phyloP scores from a whole-genome alignment of 2,888 invertebrate species.

The Geophilus truncorum region DNA sequence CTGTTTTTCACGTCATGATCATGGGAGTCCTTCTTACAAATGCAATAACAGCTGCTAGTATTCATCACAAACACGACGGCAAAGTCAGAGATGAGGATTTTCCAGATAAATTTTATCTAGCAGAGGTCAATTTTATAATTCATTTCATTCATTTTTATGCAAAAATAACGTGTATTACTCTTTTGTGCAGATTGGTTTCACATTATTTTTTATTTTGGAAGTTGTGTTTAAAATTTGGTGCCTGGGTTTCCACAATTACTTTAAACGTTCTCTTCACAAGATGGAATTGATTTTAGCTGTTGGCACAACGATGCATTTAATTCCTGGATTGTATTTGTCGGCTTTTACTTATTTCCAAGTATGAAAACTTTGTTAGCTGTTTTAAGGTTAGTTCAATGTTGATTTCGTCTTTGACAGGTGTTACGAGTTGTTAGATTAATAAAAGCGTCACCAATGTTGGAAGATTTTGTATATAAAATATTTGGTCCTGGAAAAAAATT shows the following conservation, averaged over 20 bases:
- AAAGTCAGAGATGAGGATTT: conserved; percentile 51
- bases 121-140: conserved; percentile 59
- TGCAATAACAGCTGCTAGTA: conserved; percentile 91
- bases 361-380: not conserved
- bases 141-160: too few species aligned
- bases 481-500: conserved; percentile 83
- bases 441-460: conserved; percentile 96
- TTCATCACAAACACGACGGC: conserved; percentile 89
- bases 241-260: conserved; percentile 89
- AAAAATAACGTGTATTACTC: not conserved
- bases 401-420: conserved; percentile 58
- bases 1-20: conserved; percentile 85
- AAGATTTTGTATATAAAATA: conserved; percentile 75
- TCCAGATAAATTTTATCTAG: conserved; percentile 70
- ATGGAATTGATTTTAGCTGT: conserved; percentile 90
- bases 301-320: conserved; percentile 88
- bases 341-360: conserved; percentile 96
- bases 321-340: conserved; percentile 86
- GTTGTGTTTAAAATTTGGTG: conserved; percentile 97
- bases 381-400: not conserved
- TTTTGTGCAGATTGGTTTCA: conserved; percentile 71
- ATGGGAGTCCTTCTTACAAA: conserved; percentile 94
- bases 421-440: conserved; percentile 89
- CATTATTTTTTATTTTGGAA: conserved; percentile 88
- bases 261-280: conserved; percentile 93